Conservation (phyloP, 2,797 vertebrate genomes). For the Enteromius mattozi region DNA sequence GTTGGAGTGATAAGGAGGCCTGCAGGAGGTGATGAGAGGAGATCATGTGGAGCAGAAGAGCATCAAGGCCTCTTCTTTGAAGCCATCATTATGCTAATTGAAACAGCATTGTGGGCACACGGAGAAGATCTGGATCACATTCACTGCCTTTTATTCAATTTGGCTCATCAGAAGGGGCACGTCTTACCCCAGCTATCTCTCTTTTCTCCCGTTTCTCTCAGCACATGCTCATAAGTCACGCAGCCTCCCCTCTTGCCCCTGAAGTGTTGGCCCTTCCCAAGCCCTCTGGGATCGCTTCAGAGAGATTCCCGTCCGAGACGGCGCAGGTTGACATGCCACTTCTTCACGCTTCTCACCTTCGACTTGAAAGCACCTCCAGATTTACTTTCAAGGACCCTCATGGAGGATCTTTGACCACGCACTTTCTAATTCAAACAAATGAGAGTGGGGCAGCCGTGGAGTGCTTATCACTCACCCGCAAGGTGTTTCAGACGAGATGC, state of each 20-base stretch:
- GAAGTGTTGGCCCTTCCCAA: slow-evolving; percentile 78
- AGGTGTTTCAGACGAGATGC: slow-evolving; percentile 79
- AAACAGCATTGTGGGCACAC: slow-evolving; percentile 79
- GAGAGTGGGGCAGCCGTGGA: slow-evolving; percentile 69
- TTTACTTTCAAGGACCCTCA: slow-evolving; percentile 73
- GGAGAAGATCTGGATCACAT: slow-evolving; percentile 78
- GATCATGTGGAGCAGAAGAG: slow-evolving; percentile 67
- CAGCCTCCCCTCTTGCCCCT: slow-evolving; percentile 73
- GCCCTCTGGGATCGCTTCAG: slow-evolving; percentile 65
- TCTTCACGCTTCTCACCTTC: slow-evolving; percentile 79
- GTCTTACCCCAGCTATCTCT: not conserved
- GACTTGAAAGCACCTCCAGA: slow-evolving; percentile 76
- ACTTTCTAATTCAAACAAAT: slow-evolving; percentile 85
- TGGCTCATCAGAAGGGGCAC: slow-evolving; percentile 66
- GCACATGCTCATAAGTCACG: slow-evolving; percentile 79
- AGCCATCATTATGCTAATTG: slow-evolving; percentile 77
- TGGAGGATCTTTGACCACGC: slow-evolving; percentile 74
- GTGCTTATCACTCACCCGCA: slow-evolving; percentile 73
- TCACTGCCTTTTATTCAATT: slow-evolving; percentile 77
- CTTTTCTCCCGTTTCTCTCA: slow-evolving; percentile 13
- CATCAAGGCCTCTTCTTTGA: slow-evolving; percentile 72
- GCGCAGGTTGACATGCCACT: slow-evolving; percentile 72
- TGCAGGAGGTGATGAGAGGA: slow-evolving; percentile 72
- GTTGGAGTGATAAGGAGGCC: slow-evolving; percentile 64
- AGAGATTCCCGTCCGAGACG: slow-evolving; percentile 10